phyloP scores from a whole-genome alignment of 2,888 invertebrate species.

The Andrena camellia region DNA sequence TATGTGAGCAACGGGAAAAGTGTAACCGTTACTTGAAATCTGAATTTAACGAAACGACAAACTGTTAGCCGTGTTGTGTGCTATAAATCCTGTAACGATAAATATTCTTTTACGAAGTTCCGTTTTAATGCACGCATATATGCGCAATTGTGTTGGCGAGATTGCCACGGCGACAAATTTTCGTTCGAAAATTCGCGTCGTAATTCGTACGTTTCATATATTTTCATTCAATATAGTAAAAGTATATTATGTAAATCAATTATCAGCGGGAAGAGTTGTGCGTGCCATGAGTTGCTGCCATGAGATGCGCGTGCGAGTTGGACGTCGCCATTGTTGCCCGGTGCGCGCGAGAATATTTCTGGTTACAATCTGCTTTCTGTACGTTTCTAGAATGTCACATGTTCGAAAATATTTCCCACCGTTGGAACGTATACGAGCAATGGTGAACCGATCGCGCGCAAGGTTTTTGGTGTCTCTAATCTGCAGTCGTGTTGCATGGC shows the following conservation, averaged over 20 bases:
- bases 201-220: constrained; percentile 2
- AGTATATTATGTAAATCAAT: constrained; percentile 74
- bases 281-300: constrained; percentile 67
- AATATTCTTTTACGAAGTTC: constrained; percentile 30
- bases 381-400: constrained; percentile 1
- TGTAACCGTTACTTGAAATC: neutral
- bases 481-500: constrained; percentile 35
- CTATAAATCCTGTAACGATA: constrained; percentile 19
- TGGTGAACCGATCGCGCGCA: neutral
- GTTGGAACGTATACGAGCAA: constrained; percentile 11
- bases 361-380: constrained; percentile 10
- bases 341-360: constrained; percentile 70
- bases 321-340: constrained; percentile 78
- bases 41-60: neutral
- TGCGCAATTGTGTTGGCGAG: neutral
- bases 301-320: constrained; percentile 72
- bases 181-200: neutral
- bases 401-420: neutral
- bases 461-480: constrained; percentile 26
- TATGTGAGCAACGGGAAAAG: neutral
- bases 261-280: constrained; percentile 59
- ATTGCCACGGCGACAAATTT: neutral
- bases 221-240: constrained; percentile 30
- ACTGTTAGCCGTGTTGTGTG: neutral
- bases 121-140: constrained; percentile 1